Base-by-base conservation (phyloP, 1,140 invertebrate genomes). In the Drosophila triauraria region DNA sequence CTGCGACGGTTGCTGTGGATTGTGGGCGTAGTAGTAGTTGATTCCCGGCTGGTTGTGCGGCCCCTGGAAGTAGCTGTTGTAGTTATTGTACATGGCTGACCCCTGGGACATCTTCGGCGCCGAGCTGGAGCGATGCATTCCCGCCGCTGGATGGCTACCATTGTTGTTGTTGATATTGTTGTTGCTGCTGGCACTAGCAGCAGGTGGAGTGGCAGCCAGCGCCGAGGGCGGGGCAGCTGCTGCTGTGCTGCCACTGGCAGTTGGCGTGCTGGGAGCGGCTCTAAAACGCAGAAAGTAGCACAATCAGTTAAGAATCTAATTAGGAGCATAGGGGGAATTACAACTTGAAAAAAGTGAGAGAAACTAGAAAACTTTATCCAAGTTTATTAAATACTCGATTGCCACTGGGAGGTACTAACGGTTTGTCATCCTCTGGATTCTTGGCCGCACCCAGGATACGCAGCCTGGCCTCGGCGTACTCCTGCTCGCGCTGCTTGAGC, bases 401-500 rank as follows among this genome's bases (percentile, higher is more conserved):
- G 32, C 32, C 32, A 32, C 3, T 12, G 5, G 20, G 0, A 15
- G 15, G 12, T 44, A 90, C 94, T 94, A 93, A 96, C 95, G 94
- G 95, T 93, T 94, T 93, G 91, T 94, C 94, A 80, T 97, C 96
- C 84, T 97, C 96, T 4, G 96, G 95, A 92, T 96, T 96, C 76
- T 95, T 94, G 54, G 96, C 96, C 92, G 97, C 96, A 13, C 97
- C 97, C 74, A 98, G 93, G 88, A 98, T 98, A 80, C 97, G 94
- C 60, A 96, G 94, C 60, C 97, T 94, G 25, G 97, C 97, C 93
- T 97, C 95, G 3, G 97, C 97, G 93, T 98, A 98, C 91, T 97
- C 97, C 83, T 97, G 96, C 93, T 97, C 96, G 82, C 97, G 94
- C 94, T 97, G 97, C 93, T 97, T 95, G 10, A 98, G 93, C 50